Percentiles rank a stretch among this genome's conserved stretches.
phyloP scores from a whole-genome alignment of 2,888 invertebrate species.

The Imbricaverruca yamaguchii region DNA sequence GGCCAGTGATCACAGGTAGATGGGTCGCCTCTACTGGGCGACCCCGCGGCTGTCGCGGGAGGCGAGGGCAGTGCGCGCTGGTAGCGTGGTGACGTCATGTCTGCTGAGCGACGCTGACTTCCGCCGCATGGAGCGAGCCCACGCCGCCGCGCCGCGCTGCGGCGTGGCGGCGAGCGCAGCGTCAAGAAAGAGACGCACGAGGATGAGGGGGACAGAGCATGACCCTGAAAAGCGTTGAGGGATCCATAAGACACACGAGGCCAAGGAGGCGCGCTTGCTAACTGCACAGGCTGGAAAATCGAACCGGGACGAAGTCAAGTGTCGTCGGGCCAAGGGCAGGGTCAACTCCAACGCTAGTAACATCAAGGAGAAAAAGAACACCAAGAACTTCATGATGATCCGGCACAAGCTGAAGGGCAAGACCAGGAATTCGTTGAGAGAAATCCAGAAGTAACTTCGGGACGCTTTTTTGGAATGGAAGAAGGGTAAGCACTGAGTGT shows the following conservation, averaged over 20 bases:
- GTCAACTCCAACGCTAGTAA: constrained; percentile 85
- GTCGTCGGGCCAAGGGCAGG: constrained; percentile 53
- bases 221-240: constrained; percentile 80
- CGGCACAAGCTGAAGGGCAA: constrained; percentile 86
- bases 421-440: constrained; percentile 87
- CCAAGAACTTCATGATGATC: constrained; percentile 92
- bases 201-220: constrained; percentile 61
- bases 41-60: constrained; percentile 36
- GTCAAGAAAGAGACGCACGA: constrained; percentile 41
- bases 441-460: constrained; percentile 51
- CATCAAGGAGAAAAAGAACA: constrained; percentile 85
- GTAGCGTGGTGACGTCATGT: constrained; percentile 51
- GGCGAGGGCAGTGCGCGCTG: constrained; percentile 50
- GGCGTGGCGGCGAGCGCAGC: constrained; percentile 31
- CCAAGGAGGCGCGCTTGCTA: constrained; percentile 74
- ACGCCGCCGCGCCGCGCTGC: constrained; percentile 58
- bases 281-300: constrained; percentile 57
- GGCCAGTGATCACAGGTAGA: not conserved
- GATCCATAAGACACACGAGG: constrained; percentile 83
- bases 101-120: constrained; percentile 92
- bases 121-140: constrained; percentile 72
- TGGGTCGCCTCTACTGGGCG: not conserved
- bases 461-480: no score
- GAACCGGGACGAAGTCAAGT: constrained; percentile 54
- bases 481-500: no score